phyloP scores from a whole-genome alignment of 2,888 invertebrate genomes.

The Nymphalis polychloros region DNA sequence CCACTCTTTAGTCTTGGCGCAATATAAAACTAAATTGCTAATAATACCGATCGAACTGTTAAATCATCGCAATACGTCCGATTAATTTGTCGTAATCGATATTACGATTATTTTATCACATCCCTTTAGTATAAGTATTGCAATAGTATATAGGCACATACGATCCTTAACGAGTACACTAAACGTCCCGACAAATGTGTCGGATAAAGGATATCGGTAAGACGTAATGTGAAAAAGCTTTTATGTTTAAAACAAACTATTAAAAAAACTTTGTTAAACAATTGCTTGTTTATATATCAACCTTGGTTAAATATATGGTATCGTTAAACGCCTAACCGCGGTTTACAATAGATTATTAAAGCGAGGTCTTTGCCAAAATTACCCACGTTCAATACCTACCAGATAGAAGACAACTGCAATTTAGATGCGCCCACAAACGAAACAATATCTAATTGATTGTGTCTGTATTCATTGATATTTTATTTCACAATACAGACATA shows the following conservation, averaged over 20 bases:
- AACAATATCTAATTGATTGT: conserved; percentile 16
- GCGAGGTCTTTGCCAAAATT: conserved; percentile 68
- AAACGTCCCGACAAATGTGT: no score
- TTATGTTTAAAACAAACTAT: background rate
- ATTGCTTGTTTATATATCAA: background rate
- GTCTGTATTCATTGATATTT: conserved; percentile 8
- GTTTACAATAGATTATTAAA: conserved; percentile 60
- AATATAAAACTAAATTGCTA: no score
- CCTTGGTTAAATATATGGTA: conserved; percentile 30
- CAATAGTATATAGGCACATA: no score
- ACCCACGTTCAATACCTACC: conserved; percentile 65
- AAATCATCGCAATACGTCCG: no score
- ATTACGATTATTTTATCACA: no score
- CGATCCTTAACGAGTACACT: no score
- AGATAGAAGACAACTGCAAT: conserved; percentile 58
- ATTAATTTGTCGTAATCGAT: no score
- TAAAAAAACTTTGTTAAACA: background rate
- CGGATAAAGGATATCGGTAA: no score
- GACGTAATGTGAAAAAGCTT: no score
- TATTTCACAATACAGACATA: conserved; percentile 15
- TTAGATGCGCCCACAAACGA: conserved; percentile 60
- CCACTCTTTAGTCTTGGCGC: no score
- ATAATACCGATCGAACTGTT: no score
- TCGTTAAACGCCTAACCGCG: conserved; percentile 27
- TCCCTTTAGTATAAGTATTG: no score